Conservation (phyloP, 2,113 vertebrate species). For the Uropsilus gracilis region DNA sequence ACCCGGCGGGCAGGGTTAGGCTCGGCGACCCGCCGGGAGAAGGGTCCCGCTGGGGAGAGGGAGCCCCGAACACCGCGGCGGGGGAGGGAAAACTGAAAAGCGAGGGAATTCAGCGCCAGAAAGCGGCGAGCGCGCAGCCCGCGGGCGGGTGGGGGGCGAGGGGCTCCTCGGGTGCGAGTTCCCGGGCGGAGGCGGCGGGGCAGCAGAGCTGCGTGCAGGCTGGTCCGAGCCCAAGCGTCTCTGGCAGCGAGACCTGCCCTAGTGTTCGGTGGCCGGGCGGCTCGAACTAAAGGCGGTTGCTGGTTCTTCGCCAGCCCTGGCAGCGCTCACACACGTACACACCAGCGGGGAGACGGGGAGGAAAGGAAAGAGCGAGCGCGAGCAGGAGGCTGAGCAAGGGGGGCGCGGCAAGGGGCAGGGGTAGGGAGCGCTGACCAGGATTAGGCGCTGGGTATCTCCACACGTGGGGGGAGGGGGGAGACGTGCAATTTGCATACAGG, state of each 20-base stretch:
- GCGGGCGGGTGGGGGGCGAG: conserved; percentile 50
- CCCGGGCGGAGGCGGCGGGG: background rate
- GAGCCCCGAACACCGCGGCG: conserved; percentile 31
- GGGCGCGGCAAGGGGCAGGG: conserved; percentile 61
- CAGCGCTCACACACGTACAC: conserved; percentile 56
- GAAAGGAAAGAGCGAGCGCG: background rate
- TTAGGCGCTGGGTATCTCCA: conserved; percentile 41
- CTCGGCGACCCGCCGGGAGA: conserved; percentile 78
- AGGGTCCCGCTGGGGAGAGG: conserved; percentile 64
- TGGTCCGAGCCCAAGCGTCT: conserved; percentile 62
- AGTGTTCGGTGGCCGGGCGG: conserved; percentile 18
- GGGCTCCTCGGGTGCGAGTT: conserved; percentile 31
- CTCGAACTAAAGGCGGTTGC: conserved; percentile 53
- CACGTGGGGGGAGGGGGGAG: background rate
- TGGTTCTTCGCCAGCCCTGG: conserved; percentile 59
- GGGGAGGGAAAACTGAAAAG: conserved; percentile 75
- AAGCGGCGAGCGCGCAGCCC: conserved; percentile 83
- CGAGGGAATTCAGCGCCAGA: conserved; percentile 88
- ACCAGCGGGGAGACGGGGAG: conserved; percentile 27
- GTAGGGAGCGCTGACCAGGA: conserved; percentile 72
- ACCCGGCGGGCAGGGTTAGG: conserved; percentile 88
- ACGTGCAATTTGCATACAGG: conserved; percentile 47
- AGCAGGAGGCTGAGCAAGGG: conserved; percentile 29
- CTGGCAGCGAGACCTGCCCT: conserved; percentile 66
- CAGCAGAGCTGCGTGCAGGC: background rate